Conservation (phyloP, 64 coral and sea anemone genomes). For the Trachythela sp. region DNA sequence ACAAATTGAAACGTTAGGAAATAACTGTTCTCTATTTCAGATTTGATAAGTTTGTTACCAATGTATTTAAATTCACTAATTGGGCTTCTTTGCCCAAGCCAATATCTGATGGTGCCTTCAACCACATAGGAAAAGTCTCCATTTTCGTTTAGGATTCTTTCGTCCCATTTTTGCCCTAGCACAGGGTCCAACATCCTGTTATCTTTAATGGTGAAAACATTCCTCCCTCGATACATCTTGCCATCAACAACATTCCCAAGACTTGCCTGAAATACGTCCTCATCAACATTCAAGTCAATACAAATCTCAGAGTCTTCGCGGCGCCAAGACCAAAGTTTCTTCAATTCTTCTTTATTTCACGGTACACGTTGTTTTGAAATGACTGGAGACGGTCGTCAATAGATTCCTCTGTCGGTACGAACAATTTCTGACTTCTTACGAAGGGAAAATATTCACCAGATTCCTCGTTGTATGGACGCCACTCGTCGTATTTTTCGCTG, state of each 20-base stretch:
- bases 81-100: constrained; percentile 22
- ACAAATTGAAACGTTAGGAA: no score
- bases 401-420: neutral
- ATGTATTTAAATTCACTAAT: neutral
- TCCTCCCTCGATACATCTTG: neutral
- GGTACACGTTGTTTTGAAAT: neutral
- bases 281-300: neutral
- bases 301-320: neutral
- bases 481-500: neutral
- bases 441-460: neutral
- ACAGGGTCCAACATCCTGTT: neutral
- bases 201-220: neutral
- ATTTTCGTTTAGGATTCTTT: constrained; percentile 42
- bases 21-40: neutral
- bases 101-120: constrained; percentile 36
- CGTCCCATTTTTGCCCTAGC: neutral
- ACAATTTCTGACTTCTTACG: neutral
- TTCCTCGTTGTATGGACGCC: neutral
- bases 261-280: neutral
- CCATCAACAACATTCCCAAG: neutral
- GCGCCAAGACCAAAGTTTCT: neutral
- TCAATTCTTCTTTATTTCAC: neutral
- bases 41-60: neutral
- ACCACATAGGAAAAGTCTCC: constrained; percentile 52
- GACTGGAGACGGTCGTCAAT: neutral